Conservation (phyloP, 1,140 invertebrate genomes). For the Brachionus paranguensis region DNA sequence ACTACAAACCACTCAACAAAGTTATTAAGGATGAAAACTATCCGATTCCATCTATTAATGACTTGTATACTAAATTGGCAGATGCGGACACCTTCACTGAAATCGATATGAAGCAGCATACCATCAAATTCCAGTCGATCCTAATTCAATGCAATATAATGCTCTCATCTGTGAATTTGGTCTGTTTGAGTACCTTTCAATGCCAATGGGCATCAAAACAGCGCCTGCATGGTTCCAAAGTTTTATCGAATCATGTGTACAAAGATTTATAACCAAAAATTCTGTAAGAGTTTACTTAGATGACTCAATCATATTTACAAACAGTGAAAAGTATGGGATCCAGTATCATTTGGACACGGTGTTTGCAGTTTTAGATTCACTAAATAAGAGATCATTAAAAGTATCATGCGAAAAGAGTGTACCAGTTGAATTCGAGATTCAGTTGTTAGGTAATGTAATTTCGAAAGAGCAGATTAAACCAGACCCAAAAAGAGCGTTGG, state of each 20-base stretch:
- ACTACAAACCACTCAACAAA: too few relatives aligned
- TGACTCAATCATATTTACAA: not conserved
- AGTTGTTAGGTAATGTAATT: too few relatives aligned
- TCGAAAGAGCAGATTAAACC: too few relatives aligned
- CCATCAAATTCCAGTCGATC: too few relatives aligned
- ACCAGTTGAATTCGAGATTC: not conserved
- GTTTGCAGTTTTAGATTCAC: not conserved
- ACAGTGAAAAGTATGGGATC: not conserved
- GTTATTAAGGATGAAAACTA: too few relatives aligned
- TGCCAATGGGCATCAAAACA: conserved; percentile 41
- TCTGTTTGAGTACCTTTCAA: conserved; percentile 37
- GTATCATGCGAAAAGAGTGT: not conserved
- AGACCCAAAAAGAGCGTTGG: too few relatives aligned
- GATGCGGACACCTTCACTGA: not conserved
- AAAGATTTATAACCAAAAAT: not conserved
- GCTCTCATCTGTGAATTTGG: not conserved
- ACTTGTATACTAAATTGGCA: not conserved
- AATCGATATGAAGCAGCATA: not conserved
- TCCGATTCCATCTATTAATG: too few relatives aligned
- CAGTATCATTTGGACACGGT: not conserved
- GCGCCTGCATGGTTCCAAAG: conserved; percentile 38
- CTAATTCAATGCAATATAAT: too few relatives aligned
- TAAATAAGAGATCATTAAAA: not conserved
- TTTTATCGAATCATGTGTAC: conserved; percentile 13
- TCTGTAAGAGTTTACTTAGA: not conserved